Conservation (phyloP, 2,113 vertebrate species). For the Camarhynchus parvulus region DNA sequence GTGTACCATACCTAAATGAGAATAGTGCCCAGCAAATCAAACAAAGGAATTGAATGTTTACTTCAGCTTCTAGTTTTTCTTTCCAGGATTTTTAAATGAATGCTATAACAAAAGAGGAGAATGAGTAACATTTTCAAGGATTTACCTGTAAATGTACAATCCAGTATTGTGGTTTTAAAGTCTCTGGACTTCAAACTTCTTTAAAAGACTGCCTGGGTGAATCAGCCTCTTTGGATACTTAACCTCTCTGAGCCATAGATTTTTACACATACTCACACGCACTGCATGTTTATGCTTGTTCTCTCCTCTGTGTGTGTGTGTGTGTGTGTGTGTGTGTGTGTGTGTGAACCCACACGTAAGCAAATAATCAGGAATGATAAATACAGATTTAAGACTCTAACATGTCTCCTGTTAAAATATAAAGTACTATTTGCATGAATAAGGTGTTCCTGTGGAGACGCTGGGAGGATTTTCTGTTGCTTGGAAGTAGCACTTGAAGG, state of each 20-base stretch:
- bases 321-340: not conserved
- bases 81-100: not conserved
- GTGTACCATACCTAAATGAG: not conserved
- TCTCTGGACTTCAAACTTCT: not conserved
- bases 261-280: not conserved
- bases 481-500: not conserved
- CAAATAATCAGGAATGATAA: not conserved
- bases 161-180: not conserved
- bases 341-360: not conserved
- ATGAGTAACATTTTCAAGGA: not conserved
- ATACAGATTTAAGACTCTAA: not conserved
- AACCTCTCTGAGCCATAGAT: not conserved
- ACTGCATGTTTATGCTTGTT: not conserved
- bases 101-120: not conserved
- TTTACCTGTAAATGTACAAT: not conserved
- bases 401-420: not conserved
- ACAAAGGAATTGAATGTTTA: not conserved
- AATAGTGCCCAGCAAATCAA: not conserved
- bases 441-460: not conserved
- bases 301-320: not conserved
- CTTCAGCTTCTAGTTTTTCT: not conserved
- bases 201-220: not conserved
- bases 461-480: not conserved
- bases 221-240: not conserved
- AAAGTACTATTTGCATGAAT: not conserved